Conservation (phyloP, 2,797 vertebrate genomes). For the Poecilia gillii region DNA sequence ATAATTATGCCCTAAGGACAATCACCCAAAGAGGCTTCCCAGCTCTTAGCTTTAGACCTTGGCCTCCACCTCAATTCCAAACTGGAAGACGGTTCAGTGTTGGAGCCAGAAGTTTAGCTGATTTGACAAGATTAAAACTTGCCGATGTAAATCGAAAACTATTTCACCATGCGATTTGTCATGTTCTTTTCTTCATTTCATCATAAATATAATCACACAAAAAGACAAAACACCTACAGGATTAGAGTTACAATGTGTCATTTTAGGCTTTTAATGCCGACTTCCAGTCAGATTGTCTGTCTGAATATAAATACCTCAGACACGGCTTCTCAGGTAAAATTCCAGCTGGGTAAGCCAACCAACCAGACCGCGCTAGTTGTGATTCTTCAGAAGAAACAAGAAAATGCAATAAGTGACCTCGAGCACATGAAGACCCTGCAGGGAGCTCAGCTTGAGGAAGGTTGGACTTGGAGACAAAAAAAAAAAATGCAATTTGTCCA, state of each 20-base stretch:
- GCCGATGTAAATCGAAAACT: background rate
- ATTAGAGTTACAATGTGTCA: constrained; percentile 17
- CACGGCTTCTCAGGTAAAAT: constrained; percentile 2
- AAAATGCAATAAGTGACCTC: constrained; percentile 47
- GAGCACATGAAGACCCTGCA: constrained; percentile 20
- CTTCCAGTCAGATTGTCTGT: constrained; percentile 22
- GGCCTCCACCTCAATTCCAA: constrained; percentile 19
- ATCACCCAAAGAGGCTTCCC: constrained; percentile 38
- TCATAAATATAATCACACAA: constrained; percentile 18
- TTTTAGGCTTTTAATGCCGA: constrained; percentile 30
- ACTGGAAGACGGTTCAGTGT: constrained; percentile 31
- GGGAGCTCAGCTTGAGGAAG: constrained; percentile 7
- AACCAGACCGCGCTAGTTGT: constrained; percentile 16
- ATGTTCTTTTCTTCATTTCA: background rate
- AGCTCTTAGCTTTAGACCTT: constrained; percentile 35
- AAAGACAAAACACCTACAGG: constrained; percentile 5
- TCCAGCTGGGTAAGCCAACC: constrained; percentile 19
- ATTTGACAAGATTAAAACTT: constrained; percentile 31
- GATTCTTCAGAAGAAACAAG: constrained; percentile 28
- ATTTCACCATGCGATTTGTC: background rate
- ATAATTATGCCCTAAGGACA: constrained; percentile 68
- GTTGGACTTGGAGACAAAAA: constrained; percentile 40
- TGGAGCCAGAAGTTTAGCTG: constrained; percentile 37
- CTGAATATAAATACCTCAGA: constrained; percentile 25
- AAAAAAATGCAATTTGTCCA: constrained; percentile 46